phyloP scores from a whole-genome alignment of 1,140 invertebrate species.

The Diachasma alloeum region DNA sequence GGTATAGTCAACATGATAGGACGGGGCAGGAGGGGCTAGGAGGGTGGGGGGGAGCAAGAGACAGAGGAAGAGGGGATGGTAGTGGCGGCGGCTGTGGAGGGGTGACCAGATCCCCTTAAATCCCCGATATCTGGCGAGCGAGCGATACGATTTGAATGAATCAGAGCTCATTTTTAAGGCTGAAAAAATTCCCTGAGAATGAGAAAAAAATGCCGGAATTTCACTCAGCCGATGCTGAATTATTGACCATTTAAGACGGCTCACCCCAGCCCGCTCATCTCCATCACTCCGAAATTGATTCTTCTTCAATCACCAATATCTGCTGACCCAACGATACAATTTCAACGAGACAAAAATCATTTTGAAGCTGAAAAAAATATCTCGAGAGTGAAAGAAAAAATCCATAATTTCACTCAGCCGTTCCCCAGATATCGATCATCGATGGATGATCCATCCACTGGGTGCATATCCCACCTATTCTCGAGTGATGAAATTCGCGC shows the following conservation, averaged over 20 bases:
- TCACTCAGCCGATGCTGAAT: not conserved
- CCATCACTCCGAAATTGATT: not conserved
- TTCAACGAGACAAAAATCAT: not conserved
- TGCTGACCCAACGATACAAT: not conserved
- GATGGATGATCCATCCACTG: not conserved
- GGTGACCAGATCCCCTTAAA: not conserved
- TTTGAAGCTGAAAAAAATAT: not conserved
- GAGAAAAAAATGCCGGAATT: not conserved
- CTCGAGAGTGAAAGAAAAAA: not conserved
- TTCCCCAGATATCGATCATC: not conserved
- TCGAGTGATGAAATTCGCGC: conserved; percentile 8
- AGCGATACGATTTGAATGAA: not conserved
- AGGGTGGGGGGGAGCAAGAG: not conserved
- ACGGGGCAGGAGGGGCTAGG: not conserved
- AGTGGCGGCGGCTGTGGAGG: not conserved
- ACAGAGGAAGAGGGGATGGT: not conserved
- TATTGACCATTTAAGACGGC: not conserved
- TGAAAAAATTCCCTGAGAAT: not conserved
- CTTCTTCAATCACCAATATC: not conserved
- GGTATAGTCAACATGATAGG: not conserved
- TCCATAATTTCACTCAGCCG: not conserved
- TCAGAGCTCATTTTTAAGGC: not conserved
- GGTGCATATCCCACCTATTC: not conserved
- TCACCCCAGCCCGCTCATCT: too few species aligned
- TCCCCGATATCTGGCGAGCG: not conserved